Base-by-base conservation (phyloP, 2,888 invertebrate species). In the Pomacea canaliculata region DNA sequence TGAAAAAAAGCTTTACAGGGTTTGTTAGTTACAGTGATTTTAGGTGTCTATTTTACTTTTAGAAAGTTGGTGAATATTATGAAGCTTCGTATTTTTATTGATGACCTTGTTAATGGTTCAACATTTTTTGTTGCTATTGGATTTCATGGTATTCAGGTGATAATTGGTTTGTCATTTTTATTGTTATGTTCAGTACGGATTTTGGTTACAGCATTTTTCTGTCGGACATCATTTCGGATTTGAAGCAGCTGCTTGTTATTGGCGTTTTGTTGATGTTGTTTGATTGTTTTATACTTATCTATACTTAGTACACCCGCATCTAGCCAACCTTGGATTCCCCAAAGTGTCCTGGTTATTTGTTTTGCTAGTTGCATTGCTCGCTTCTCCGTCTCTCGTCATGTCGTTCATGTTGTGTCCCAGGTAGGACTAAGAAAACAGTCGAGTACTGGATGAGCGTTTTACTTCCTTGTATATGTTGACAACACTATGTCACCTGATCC, bases 51-150 rank as follows among this genome's bases (percentile, higher is more conserved):
- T 88, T 95, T 95, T 90, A 92, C 94, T 37, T 90, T 92, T 71
- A 85, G 95, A 67, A 95, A 95, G 93, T 91, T 0, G 93, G 93
- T 88, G 95, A 95, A 93, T 95, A 95, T 91, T 87, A 92, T 78
- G 93, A 94, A 92, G 93, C 94, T 0, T 90, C 91, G 2, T 94
- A 23, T 94, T 90, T 88, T 92, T 80, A 93, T 94, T 85, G 89
- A 92, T 9, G 93, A 93, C 88, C 93, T 94, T 83, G 91, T 93
- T 85, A 95, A 94, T 91, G 94, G 94, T 0, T 93, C 94, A 71
- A 93, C 93, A 69, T 95, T 95, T 91, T 95, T 93, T 92, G 92
- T 95, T 88, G 93, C 94, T 76, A 95, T 94, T 78, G 95, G 95
- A 90, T 95, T 95, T 60, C 95, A 95, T 88, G 95, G 94, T 7